These are phyloP conservation scores for Zosterops hypoxanthus DNA, from an alignment of 2,113 vertebrate species.

Conservation along the genomic window DNA sequence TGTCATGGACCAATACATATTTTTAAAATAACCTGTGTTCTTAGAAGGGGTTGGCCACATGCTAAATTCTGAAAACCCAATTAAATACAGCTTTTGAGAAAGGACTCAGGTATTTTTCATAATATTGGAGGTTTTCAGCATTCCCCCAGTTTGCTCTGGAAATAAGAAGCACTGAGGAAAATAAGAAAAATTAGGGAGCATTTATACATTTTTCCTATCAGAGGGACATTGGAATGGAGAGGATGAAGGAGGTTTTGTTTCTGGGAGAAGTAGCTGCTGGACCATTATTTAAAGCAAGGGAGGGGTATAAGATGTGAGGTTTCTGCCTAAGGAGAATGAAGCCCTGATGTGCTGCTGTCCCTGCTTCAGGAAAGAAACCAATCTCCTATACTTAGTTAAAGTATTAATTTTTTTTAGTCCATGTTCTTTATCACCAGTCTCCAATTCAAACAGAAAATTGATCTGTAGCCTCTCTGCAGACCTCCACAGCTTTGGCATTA, in stretches of 20 bases:
- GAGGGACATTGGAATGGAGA: not conserved
- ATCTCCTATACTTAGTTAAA: not conserved
- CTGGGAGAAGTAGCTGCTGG: not conserved
- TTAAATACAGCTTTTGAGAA: not conserved
- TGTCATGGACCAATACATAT: not conserved
- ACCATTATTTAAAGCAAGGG: not conserved
- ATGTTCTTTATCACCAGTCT: not conserved
- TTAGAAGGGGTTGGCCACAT: not conserved
- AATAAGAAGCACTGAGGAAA: not conserved
- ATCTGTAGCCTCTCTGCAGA: not conserved
- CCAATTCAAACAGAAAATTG: not conserved
- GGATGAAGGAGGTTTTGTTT: not conserved
- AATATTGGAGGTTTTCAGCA: not conserved
- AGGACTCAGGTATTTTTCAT: not conserved
- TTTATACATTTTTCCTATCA: not conserved
- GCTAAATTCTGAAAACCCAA: not conserved
- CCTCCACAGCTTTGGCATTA: not conserved
- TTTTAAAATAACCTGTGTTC: not conserved
- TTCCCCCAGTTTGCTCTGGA: not conserved
- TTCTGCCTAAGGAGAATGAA: not conserved
- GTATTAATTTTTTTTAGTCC: not conserved
- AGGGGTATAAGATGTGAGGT: not conserved
- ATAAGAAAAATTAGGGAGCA: not conserved
- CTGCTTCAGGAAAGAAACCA: not conserved
- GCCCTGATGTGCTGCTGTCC: not conserved